Percentiles rank a stretch among this genome's conserved stretches.
These are phyloP conservation scores for Fratercula arctica DNA, from an alignment of 2,797 vertebrate species.

Conservation along the genomic window DNA sequence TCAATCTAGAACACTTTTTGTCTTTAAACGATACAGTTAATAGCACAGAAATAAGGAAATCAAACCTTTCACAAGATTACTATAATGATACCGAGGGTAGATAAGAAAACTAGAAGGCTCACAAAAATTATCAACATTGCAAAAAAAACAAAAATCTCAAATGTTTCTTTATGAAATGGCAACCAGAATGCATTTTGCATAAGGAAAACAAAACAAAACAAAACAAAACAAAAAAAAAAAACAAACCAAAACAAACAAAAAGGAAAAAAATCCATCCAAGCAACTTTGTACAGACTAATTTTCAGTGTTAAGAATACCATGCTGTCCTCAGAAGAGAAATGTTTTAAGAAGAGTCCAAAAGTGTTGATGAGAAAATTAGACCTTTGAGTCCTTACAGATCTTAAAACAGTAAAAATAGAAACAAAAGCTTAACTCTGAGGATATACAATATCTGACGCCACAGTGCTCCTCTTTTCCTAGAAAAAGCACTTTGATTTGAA, in stretches of 20 bases:
- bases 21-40: neutral
- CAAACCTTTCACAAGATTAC: neutral
- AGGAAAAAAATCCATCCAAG: neutral
- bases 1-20: neutral
- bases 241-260: no score
- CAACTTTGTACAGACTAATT: neutral
- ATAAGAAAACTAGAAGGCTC: neutral
- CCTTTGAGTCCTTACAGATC: neutral
- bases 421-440: neutral
- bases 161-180: neutral
- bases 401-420: neutral
- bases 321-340: neutral
- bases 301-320: neutral
- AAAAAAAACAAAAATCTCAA: neutral
- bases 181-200: fast-evolving
- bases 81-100: neutral
- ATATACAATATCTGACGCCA: neutral
- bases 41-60: neutral
- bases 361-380: neutral
- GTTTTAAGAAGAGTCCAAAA: neutral
- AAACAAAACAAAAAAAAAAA: neutral
- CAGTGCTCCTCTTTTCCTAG: neutral
- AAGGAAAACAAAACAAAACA: neutral
- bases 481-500: neutral
- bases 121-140: neutral